Percentiles rank a stretch among this genome's conserved stretches.
Conservation (phyloP, 2,888 invertebrate genomes). For the Chouioia cunea region DNA sequence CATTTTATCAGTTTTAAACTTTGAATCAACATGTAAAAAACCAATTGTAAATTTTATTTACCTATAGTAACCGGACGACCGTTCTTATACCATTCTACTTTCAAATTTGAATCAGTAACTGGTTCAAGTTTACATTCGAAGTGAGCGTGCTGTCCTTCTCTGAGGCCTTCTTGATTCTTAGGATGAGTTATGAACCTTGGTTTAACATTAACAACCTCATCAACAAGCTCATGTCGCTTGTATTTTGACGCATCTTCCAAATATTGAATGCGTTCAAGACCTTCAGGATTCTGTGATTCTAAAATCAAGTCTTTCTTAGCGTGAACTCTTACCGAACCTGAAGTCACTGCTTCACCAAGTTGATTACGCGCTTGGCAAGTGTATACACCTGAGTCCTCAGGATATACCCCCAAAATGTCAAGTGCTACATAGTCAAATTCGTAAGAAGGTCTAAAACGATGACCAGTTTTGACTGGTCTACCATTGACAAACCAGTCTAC, state of each 20-base stretch:
- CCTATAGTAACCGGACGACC: conserved; percentile 93
- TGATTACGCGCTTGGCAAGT: conserved; percentile 95
- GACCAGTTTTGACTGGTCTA: conserved; percentile 89
- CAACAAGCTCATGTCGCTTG: conserved; percentile 84
- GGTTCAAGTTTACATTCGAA: conserved; percentile 98
- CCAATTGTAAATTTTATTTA: conserved; percentile 53
- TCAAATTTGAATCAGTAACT: conserved; percentile 94
- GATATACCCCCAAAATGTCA: conserved; percentile 95
- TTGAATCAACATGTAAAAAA: not conserved
- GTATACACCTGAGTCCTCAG: conserved; percentile 97
- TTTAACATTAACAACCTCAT: conserved; percentile 85
- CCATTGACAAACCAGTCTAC: conserved; percentile 98
- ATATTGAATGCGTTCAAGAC: conserved; percentile 92
- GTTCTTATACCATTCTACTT: conserved; percentile 97
- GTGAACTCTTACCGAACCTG: conserved; percentile 89
- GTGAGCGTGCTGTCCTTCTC: conserved; percentile 93
- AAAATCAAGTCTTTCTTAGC: conserved; percentile 89
- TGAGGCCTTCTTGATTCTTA: conserved; percentile 86
- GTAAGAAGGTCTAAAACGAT: conserved; percentile 94
- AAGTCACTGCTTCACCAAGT: conserved; percentile 93
- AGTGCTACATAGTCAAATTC: conserved; percentile 98
- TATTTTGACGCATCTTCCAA: conserved; percentile 89
- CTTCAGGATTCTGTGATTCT: conserved; percentile 92
- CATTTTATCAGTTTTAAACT: not conserved
- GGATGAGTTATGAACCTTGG: conserved; percentile 90